Evolutionary conservation across 1,140 invertebrate species (phyloP).

Genomic region (Pararge aegeria): DNA sequence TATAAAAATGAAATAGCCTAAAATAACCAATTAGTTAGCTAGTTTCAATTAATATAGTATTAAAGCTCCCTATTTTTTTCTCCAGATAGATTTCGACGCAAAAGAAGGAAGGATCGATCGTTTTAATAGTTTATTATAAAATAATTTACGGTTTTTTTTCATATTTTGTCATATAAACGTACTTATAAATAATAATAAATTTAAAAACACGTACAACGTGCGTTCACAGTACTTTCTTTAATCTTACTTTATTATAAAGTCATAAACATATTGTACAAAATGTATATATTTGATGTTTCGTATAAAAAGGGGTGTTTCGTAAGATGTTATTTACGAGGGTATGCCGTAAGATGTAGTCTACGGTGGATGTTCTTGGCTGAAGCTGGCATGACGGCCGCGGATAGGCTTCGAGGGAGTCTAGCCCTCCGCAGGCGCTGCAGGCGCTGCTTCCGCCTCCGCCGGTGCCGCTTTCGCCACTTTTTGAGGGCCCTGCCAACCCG

Average conservation of each 20-base stretch:
- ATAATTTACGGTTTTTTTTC: slow-evolving; percentile 67
- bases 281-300: slow-evolving; percentile 52
- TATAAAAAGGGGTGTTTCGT: slow-evolving; percentile 73
- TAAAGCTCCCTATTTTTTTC: too few species aligned
- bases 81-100: too few species aligned
- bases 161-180: slow-evolving; percentile 60
- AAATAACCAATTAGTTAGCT: too few species aligned
- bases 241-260: slow-evolving; percentile 74
- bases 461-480: slow-evolving; percentile 41
- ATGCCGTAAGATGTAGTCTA: slow-evolving; percentile 1
- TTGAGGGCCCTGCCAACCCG: slow-evolving; percentile 72
- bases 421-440: slow-evolving; percentile 62
- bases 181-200: slow-evolving; percentile 72
- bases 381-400: slow-evolving; percentile 14
- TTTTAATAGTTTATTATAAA: slow-evolving; percentile 78
- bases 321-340: slow-evolving; percentile 58
- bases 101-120: slow-evolving; percentile 49
- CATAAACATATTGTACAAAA: slow-evolving; percentile 66
- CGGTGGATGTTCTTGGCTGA: background rate
- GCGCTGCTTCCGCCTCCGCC: slow-evolving; percentile 50
- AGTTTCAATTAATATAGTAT: too few species aligned
- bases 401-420: slow-evolving; percentile 31
- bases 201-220: slow-evolving; percentile 76
- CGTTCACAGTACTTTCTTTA: slow-evolving; percentile 71
- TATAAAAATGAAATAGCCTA: too few species aligned